phyloP scores from a whole-genome alignment of 2,888 invertebrate genomes.

The Hemaris fuciformis region DNA sequence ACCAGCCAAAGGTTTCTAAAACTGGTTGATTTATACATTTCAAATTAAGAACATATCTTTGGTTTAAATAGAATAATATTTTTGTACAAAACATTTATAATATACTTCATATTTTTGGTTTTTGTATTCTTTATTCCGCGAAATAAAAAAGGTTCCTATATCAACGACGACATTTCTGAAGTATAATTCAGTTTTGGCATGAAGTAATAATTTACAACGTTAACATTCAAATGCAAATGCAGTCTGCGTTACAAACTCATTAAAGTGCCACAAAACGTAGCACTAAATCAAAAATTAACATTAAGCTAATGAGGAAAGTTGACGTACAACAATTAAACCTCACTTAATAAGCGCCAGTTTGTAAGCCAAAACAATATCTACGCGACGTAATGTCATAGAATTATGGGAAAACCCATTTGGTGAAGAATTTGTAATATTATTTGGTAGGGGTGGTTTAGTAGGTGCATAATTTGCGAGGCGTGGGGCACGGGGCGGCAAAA shows the following conservation, averaged over 20 bases:
- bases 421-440: slow-evolving; percentile 66
- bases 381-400: slow-evolving; percentile 69
- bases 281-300: background rate
- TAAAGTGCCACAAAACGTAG: background rate
- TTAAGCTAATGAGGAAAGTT: slow-evolving; percentile 51
- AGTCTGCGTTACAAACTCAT: background rate
- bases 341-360: slow-evolving; percentile 22
- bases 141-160: too few relatives aligned
- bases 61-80: too few relatives aligned
- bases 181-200: too few relatives aligned
- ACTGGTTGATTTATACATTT: background rate
- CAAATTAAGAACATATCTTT: too few relatives aligned
- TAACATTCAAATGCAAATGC: too few relatives aligned
- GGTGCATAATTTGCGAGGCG: slow-evolving; percentile 70
- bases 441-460: slow-evolving; percentile 63
- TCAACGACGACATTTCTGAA: too few relatives aligned
- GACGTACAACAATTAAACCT: slow-evolving; percentile 34
- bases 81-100: too few relatives aligned
- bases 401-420: slow-evolving; percentile 74
- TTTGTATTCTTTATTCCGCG: too few relatives aligned
- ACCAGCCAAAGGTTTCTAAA: background rate
- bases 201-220: background rate
- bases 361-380: slow-evolving; percentile 58
- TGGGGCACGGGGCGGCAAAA: slow-evolving; percentile 75
- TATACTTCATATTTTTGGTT: too few relatives aligned